Conservation (phyloP, 2,888 invertebrate species). For the Galerucella nymphaeae region DNA sequence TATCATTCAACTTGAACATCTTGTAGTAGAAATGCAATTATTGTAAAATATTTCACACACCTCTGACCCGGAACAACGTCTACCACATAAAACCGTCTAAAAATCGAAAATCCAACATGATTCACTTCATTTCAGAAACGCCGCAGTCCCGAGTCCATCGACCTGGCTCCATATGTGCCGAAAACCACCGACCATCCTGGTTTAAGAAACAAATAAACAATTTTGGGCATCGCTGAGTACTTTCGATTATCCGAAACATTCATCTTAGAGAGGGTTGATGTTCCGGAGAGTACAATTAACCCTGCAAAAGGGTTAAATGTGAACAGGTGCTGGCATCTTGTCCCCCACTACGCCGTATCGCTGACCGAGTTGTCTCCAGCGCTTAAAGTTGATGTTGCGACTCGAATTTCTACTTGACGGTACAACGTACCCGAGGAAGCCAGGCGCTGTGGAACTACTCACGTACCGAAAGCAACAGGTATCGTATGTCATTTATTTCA, state of each 20-base stretch:
- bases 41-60: slow-evolving; percentile 27
- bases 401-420: slow-evolving; percentile 47
- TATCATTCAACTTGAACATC: not conserved
- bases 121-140: slow-evolving; percentile 53
- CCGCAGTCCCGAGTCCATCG: slow-evolving; percentile 26
- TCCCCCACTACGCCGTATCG: slow-evolving; percentile 52
- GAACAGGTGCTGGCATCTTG: slow-evolving; percentile 61
- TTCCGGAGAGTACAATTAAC: slow-evolving; percentile 42
- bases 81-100: slow-evolving; percentile 55
- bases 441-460: slow-evolving; percentile 17
- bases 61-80: slow-evolving; percentile 52
- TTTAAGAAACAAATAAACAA: slow-evolving; percentile 38
- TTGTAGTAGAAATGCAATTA: not conserved
- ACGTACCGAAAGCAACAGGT: slow-evolving; percentile 50
- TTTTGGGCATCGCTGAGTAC: slow-evolving; percentile 19
- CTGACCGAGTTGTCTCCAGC: slow-evolving; percentile 43
- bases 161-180: slow-evolving; percentile 66
- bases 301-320: slow-evolving; percentile 58
- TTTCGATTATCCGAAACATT: slow-evolving; percentile 45
- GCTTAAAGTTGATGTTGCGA: slow-evolving; percentile 57
- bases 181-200: slow-evolving; percentile 64
- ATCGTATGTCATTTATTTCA: slow-evolving; percentile 57
- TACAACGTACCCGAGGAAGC: slow-evolving; percentile 41
- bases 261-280: slow-evolving; percentile 29
- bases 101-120: slow-evolving; percentile 46